These are phyloP conservation scores for Acanthopagrus latus DNA, from an alignment of 2,797 vertebrate genomes.

Conservation along the genomic window DNA sequence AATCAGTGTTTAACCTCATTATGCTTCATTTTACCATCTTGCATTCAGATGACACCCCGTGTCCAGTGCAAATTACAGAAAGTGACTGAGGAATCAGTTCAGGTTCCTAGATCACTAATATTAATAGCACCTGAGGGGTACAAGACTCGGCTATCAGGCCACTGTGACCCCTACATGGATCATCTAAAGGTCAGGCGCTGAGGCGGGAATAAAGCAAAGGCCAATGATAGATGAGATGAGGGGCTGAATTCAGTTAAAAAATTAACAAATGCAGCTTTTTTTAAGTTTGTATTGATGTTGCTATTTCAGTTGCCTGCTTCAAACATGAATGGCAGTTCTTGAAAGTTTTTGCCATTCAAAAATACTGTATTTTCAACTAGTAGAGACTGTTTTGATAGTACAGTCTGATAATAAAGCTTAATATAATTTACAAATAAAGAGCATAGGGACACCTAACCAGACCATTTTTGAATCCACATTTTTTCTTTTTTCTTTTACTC, in stretches of 20 bases:
- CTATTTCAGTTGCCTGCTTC: too few relatives aligned
- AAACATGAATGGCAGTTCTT: too few relatives aligned
- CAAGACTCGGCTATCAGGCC: background rate
- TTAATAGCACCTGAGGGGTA: slow-evolving; percentile 20
- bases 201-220: background rate
- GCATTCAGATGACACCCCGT: background rate
- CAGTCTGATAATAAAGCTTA: background rate
- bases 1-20: background rate
- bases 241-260: background rate
- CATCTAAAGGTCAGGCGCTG: slow-evolving; percentile 6
- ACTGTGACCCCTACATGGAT: slow-evolving; percentile 6
- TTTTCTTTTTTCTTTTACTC: slow-evolving; percentile 11
- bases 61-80: background rate
- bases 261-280: too few relatives aligned
- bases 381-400: background rate
- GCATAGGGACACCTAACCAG: background rate
- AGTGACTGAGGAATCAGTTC: background rate
- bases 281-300: too few relatives aligned
- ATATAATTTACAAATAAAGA: background rate
- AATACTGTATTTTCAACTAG: background rate
- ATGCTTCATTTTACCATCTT: background rate
- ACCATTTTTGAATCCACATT: background rate
- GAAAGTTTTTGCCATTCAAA: background rate
- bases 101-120: slow-evolving; percentile 13
- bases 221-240: background rate